Percentiles rank a stretch among this genome's conserved stretches.
These are phyloP conservation scores for Thaleichthys pacificus DNA, from an alignment of 2,797 vertebrate species.

Conservation along the genomic window DNA sequence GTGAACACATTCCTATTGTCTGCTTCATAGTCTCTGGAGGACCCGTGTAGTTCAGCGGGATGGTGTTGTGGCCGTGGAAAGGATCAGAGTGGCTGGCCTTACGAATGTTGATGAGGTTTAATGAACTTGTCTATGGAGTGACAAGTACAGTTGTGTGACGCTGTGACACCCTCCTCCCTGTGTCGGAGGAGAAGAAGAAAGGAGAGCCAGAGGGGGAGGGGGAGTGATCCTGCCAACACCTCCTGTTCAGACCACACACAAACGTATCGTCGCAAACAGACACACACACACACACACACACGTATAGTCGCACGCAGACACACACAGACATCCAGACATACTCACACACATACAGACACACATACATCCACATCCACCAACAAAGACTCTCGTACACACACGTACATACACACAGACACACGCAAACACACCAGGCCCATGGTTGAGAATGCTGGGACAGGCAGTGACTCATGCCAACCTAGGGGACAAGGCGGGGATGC, in stretches of 20 bases:
- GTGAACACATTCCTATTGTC: not conserved
- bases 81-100: slow-evolving; percentile 53
- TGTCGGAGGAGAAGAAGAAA: too few species aligned
- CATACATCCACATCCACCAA: slow-evolving; percentile 1
- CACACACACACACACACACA: slow-evolving; percentile 7
- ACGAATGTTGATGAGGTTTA: slow-evolving; percentile 61
- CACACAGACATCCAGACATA: slow-evolving; percentile 1
- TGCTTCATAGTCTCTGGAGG: not conserved
- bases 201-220: too few species aligned
- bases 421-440: not conserved
- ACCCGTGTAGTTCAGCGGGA: not conserved
- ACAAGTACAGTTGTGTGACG: slow-evolving; percentile 16
- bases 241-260: slow-evolving; percentile 24
- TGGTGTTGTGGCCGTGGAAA: slow-evolving; percentile 21
- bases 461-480: not conserved
- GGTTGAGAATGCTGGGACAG: not conserved
- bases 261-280: not conserved
- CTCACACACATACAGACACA: slow-evolving; percentile 5
- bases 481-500: too few species aligned
- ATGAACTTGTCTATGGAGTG: slow-evolving; percentile 58
- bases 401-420: slow-evolving; percentile 1
- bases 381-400: slow-evolving; percentile 13
- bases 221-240: slow-evolving; percentile 27
- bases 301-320: slow-evolving; percentile 2
- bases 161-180: too few species aligned